A percentile compares a stretch with the other conserved stretches of the same genome.
These are phyloP conservation scores for Chesias legatella DNA, from an alignment of 2,888 invertebrate genomes.

Conservation along the genomic window DNA sequence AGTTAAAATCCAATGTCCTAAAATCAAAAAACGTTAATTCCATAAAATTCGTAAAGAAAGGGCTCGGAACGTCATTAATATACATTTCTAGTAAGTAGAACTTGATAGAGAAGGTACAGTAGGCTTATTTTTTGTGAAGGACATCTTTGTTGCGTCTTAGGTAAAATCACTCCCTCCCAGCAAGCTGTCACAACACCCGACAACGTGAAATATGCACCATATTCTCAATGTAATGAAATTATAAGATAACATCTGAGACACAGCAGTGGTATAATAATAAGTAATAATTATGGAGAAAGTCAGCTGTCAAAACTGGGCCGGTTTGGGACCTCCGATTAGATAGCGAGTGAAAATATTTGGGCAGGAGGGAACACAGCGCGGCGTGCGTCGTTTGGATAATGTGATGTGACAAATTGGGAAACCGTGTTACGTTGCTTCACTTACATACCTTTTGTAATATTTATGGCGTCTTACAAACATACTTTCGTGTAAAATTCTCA, in stretches of 20 bases:
- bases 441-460: not conserved
- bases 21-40: too few relatives aligned
- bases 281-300: constrained; percentile 77
- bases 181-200: constrained; percentile 19
- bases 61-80: too few relatives aligned
- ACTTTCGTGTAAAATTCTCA: too few relatives aligned
- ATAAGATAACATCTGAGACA: constrained; percentile 32
- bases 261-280: constrained; percentile 45
- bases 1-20: too few relatives aligned
- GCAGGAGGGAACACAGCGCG: constrained; percentile 30
- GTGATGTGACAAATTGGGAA: constrained; percentile 23
- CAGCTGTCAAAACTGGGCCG: constrained; percentile 32
- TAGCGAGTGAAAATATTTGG: constrained; percentile 58
- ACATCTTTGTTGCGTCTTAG: too few relatives aligned
- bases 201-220: constrained; percentile 19
- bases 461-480: too few relatives aligned
- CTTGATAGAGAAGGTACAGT: too few relatives aligned
- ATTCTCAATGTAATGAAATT: constrained; percentile 45
- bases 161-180: too few relatives aligned
- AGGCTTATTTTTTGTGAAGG: too few relatives aligned
- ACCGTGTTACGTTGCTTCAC: not conserved
- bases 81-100: too few relatives aligned
- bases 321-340: constrained; percentile 42
- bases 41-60: too few relatives aligned
- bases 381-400: constrained; percentile 13